Percentiles rank a stretch among this genome's conserved stretches.
Conservation (phyloP, 1,140 invertebrate genomes). For the Atta colombica region DNA sequence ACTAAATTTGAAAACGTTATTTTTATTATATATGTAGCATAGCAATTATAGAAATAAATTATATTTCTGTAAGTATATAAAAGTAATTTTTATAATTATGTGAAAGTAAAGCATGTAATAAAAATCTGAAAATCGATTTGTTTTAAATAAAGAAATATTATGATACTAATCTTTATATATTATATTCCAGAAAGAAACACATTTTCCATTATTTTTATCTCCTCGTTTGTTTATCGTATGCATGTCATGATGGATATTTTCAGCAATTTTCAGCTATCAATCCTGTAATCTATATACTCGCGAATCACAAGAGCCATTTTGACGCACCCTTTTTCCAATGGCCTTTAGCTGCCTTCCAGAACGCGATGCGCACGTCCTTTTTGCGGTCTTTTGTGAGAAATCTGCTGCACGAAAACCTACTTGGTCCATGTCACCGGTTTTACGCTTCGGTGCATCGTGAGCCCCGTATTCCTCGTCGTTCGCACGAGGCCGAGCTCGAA, state of each 20-base stretch:
- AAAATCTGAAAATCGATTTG: neutral
- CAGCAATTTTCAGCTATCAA: constrained; percentile 35
- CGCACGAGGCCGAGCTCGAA: constrained; percentile 76
- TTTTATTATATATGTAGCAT: neutral
- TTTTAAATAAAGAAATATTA: neutral
- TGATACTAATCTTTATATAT: neutral
- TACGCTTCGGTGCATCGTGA: constrained; percentile 75
- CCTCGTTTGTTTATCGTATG: neutral
- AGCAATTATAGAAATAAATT: neutral
- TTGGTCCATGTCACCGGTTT: constrained; percentile 81
- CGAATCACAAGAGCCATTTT: constrained; percentile 36
- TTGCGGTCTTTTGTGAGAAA: constrained; percentile 76
- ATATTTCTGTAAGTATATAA: neutral
- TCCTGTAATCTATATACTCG: constrained; percentile 42
- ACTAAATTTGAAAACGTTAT: neutral
- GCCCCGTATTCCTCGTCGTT: constrained; percentile 70
- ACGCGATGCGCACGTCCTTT: constrained; percentile 60
- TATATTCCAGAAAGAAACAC: neutral
- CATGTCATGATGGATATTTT: constrained; percentile 45
- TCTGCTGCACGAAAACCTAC: constrained; percentile 76
- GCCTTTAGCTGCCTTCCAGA: constrained; percentile 39
- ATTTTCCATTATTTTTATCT: neutral
- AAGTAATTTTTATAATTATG: neutral
- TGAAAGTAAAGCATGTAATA: neutral
- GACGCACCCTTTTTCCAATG: constrained; percentile 41